Evolutionary conservation across 2,888 invertebrate genomes (phyloP).

Genomic region (Caenorhabditis sp.): DNA sequence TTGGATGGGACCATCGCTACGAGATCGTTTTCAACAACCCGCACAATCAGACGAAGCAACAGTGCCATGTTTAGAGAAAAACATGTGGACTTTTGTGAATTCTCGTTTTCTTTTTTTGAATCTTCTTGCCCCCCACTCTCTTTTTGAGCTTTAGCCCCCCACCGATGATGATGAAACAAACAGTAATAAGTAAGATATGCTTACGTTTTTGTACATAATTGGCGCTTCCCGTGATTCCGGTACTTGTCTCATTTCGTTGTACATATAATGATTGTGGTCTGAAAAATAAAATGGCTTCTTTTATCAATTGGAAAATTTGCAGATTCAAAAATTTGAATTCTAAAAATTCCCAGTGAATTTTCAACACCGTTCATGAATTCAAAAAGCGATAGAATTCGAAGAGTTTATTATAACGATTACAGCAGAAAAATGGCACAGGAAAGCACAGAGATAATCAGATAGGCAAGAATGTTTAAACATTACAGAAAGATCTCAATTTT

Average conservation of each 20-base stretch:
- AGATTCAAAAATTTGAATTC: not conserved
- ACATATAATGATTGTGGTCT: not conserved
- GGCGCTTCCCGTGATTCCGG: not conserved
- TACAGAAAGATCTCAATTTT: too few species aligned
- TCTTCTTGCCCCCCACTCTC: not conserved
- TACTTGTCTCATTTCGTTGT: not conserved
- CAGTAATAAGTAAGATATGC: too few species aligned
- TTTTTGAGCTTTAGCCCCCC: slow-evolving; percentile 19
- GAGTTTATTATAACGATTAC: too few species aligned
- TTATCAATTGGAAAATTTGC: not conserved
- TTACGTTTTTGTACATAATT: slow-evolving; percentile 30
- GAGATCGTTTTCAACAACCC: slow-evolving; percentile 60
- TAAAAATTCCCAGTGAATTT: not conserved
- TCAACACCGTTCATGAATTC: not conserved
- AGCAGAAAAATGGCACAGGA: too few species aligned
- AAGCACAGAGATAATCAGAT: too few species aligned
- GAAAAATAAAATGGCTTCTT: not conserved
- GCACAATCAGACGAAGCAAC: slow-evolving; percentile 20
- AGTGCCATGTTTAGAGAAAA: slow-evolving; percentile 30
- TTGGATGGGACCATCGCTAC: slow-evolving; percentile 83
- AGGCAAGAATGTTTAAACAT: too few species aligned
- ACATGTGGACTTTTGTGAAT: not conserved
- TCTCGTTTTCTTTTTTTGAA: too few species aligned
- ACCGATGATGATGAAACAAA: not conserved
- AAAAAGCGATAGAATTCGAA: too few species aligned